Conservation (phyloP, 2,888 invertebrate species). For the Marasmarcha lunaedactyla region DNA sequence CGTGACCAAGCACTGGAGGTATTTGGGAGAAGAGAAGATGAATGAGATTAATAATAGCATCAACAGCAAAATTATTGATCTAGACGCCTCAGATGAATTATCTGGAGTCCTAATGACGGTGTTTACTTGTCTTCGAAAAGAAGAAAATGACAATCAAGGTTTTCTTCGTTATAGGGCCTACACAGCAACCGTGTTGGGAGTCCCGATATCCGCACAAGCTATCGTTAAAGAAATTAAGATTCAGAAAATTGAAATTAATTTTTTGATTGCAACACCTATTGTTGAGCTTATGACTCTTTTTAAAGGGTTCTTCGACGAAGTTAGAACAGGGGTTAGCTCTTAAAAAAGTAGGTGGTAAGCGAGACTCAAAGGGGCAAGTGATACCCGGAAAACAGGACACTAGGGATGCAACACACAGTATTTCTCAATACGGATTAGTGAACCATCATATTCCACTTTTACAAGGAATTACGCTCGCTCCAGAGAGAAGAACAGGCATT, state of each 20-base stretch:
- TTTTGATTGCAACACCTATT: neutral
- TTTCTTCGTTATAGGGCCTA: slow-evolving; percentile 7
- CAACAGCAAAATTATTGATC: slow-evolving; percentile 5
- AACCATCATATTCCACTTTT: no score
- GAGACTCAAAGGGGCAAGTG: no score
- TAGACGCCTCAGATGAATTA: slow-evolving; percentile 10
- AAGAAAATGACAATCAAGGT: slow-evolving; percentile 10
- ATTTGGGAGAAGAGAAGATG: no score
- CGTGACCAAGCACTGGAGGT: no score
- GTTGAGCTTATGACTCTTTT: slow-evolving; percentile 9
- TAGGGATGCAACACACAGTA: no score
- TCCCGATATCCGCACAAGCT: slow-evolving; percentile 4
- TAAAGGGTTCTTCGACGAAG: slow-evolving; percentile 14
- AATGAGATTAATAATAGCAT: no score
- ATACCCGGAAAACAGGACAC: no score
- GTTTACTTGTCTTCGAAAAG: slow-evolving; percentile 12
- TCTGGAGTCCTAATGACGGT: slow-evolving; percentile 12
- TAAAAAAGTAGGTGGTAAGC: no score
- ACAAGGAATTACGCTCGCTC: no score
- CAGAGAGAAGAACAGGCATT: no score
- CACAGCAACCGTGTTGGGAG: slow-evolving; percentile 5
- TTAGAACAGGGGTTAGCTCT: slow-evolving; percentile 15
- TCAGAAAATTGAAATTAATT: slow-evolving; percentile 1
- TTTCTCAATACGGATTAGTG: no score
- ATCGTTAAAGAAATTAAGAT: slow-evolving; percentile 7